Base-by-base conservation (phyloP, 2,888 invertebrate species). In the Parasteatoda lunata region DNA sequence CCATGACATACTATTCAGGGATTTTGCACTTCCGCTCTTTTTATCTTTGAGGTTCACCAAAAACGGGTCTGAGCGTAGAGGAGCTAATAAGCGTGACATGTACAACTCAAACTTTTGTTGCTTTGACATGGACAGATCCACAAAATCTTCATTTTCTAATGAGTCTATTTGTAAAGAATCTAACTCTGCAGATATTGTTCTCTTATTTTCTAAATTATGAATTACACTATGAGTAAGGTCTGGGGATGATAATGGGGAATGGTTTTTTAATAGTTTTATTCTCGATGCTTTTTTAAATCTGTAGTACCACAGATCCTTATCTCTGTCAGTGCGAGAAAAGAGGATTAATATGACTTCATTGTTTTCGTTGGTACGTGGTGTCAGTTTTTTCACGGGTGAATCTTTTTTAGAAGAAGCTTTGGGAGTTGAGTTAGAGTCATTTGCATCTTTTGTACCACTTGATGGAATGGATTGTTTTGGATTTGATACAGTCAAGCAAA, bases 221-320 rank as follows among this genome's bases (percentile, higher is more conserved):
- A 45, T 68, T 9, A 79, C 83, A 5, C 73, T 30, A 3, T 54
- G 68, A 48, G 69, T 59, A 70, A 72, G 72, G 51, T 82, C 71
- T 9, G 79, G 76, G 5, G 80, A 71, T n/a, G 80, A 81, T 30
- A 80, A 81, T 3, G 88, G 80, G 7, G 88, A 88, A 51, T 84
- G 86, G 4, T 91, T 91, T 76, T 88, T 65, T 0, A 69, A 15
- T 3, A 78, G 73, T 70, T 87, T 90, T 8, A 91, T 91, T 64
- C 78, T 84, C 3, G 91, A 88, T 5, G 92, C 92, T 30, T 91
- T 91, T 64, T 90, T 81, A 59, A 92, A 90, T 72, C 92, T 89
- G 89, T 92, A 91, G 90, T 93, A 97, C 97, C 97, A 97, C 90
- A 97, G 95, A 92, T 97, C 97, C 92, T 98, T 98, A 91, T 97